A percentile compares a stretch with the other conserved stretches of the same genome.
Evolutionary conservation across 35 echinoderm and acorn worm genomes (phyloP).

Genomic region (Eucidaris tribuloides): DNA sequence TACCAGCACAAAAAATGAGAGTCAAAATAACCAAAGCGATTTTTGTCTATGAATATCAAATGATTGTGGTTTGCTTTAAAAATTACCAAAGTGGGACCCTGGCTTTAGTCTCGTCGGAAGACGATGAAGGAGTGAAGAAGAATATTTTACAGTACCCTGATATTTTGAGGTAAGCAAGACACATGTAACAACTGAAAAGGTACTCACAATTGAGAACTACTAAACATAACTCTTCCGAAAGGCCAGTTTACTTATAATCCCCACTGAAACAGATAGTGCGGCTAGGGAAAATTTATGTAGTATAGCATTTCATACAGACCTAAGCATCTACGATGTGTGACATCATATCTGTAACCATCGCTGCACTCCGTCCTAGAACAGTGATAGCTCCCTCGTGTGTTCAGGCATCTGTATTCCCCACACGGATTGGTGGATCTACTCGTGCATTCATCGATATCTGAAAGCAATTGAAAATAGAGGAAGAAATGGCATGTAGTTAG

Average conservation of each 20-base stretch:
- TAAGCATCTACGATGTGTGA: slow-evolving; percentile 17
- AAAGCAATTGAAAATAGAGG: neutral
- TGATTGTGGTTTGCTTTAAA: too few relatives aligned
- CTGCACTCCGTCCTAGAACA: slow-evolving; percentile 40
- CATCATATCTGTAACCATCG: slow-evolving; percentile 48
- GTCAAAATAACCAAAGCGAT: too few relatives aligned
- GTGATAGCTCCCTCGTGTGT: slow-evolving; percentile 52
- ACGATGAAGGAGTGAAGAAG: neutral
- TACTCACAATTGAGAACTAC: neutral
- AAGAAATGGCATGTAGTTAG: too few relatives aligned
- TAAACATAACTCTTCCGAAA: neutral
- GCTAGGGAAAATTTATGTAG: neutral
- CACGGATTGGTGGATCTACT: slow-evolving; percentile 23
- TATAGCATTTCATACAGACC: slow-evolving; percentile 10
- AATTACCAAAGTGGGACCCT: too few relatives aligned
- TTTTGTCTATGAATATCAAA: too few relatives aligned
- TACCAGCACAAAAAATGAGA: too few relatives aligned
- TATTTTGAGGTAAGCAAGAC: too few relatives aligned
- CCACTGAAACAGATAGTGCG: too few relatives aligned
- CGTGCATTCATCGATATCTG: slow-evolving; percentile 56
- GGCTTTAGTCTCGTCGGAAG: too few relatives aligned
- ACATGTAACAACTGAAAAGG: neutral
- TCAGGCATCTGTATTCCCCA: slow-evolving; percentile 41
- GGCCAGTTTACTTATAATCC: too few relatives aligned
- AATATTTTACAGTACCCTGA: neutral